Conservation (phyloP, 1,140 invertebrate genomes). For the Trachelipus rathkii region DNA sequence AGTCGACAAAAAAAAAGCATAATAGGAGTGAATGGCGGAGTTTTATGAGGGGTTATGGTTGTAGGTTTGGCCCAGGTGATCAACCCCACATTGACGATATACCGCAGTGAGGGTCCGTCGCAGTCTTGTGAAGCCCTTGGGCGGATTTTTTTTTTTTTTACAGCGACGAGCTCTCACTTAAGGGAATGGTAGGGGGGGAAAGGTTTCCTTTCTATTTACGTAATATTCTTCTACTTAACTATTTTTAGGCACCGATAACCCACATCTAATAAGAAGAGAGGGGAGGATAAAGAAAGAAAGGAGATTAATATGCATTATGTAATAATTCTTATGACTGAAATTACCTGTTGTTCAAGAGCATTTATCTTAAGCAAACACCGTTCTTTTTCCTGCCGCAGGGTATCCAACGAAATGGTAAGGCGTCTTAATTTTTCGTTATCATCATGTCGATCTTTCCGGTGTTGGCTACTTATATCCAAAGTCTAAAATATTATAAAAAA, state of each 20-base stretch:
- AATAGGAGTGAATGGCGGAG: too few relatives aligned
- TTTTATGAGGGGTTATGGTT: too few relatives aligned
- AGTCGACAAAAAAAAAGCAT: too few relatives aligned
- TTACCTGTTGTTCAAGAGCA: constrained; percentile 42
- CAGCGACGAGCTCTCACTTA: too few relatives aligned
- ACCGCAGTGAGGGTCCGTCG: too few relatives aligned
- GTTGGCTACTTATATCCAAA: constrained; percentile 39
- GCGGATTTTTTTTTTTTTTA: too few relatives aligned
- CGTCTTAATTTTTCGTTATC: constrained; percentile 42
- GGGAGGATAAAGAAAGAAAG: not conserved
- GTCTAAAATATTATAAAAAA: not conserved
- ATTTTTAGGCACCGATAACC: not conserved
- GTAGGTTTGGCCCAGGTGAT: too few relatives aligned
- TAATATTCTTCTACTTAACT: not conserved
- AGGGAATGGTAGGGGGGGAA: too few relatives aligned
- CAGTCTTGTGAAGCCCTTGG: too few relatives aligned
- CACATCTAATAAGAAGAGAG: not conserved
- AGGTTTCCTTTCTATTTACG: too few relatives aligned
- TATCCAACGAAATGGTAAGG: constrained; percentile 35
- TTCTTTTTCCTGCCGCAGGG: constrained; percentile 42
- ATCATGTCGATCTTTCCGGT: constrained; percentile 36
- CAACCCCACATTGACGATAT: too few relatives aligned
- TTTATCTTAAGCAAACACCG: constrained; percentile 38
- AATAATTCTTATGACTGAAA: not conserved
- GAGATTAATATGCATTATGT: not conserved